Conservation (phyloP, 2,113 vertebrate species). For the Pterophyllum scalare region DNA sequence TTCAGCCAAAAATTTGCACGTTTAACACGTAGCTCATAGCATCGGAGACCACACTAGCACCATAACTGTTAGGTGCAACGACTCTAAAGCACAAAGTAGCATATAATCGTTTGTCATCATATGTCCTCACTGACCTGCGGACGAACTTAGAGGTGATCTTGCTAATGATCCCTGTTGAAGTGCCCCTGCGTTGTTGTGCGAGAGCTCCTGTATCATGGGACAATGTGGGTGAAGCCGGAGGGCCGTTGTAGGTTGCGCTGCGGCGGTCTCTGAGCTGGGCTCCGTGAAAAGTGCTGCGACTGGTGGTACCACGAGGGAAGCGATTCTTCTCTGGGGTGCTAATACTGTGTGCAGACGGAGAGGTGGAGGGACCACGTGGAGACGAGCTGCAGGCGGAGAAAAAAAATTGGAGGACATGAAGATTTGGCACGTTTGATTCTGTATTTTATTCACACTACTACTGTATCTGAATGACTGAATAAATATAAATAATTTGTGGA, state of each 20-base stretch:
- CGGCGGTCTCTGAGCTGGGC: slow-evolving; percentile 96
- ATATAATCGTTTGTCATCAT: too few species aligned
- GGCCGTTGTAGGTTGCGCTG: slow-evolving; percentile 94
- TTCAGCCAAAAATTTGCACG: neutral
- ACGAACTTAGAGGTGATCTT: slow-evolving; percentile 98
- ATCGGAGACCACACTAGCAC: neutral
- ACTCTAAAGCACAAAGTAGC: neutral
- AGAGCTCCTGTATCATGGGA: slow-evolving; percentile 92
- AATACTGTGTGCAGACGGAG: slow-evolving; percentile 95
- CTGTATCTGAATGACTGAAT: neutral
- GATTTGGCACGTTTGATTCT: neutral
- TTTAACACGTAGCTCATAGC: neutral
- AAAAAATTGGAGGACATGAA: neutral
- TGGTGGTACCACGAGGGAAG: slow-evolving; percentile 95
- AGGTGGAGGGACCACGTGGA: slow-evolving; percentile 89
- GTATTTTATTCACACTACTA: neutral
- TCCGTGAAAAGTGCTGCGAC: slow-evolving; percentile 97
- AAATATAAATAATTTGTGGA: neutral
- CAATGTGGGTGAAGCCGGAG: slow-evolving; percentile 90
- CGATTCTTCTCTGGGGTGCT: slow-evolving; percentile 95
- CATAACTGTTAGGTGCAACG: neutral
- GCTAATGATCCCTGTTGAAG: slow-evolving; percentile 94
- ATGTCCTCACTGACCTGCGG: slow-evolving; percentile 88
- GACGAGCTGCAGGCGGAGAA: slow-evolving; percentile 75
- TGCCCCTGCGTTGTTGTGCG: slow-evolving; percentile 90